These are phyloP conservation scores for Naso thynnoides DNA, from an alignment of 2,797 vertebrate species.

Conservation along the genomic window DNA sequence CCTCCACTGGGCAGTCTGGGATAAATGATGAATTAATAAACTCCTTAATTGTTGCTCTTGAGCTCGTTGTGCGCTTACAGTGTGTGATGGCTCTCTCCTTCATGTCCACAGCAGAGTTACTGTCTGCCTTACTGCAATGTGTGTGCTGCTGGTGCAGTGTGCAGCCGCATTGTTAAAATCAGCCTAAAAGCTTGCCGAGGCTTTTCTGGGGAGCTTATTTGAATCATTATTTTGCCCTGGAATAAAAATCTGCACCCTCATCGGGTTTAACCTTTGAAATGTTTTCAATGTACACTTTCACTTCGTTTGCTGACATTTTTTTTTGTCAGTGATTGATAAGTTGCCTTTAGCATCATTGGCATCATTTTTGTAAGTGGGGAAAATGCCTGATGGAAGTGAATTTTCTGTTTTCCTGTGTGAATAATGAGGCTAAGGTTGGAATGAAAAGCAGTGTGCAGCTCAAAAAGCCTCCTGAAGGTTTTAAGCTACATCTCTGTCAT, in stretches of 20 bases:
- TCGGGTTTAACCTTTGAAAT: conserved; percentile 14
- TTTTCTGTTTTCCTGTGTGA: neutral
- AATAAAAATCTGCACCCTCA: conserved; percentile 15
- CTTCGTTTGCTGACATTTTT: conserved; percentile 13
- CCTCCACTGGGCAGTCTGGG: conserved; percentile 27
- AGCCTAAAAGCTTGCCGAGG: conserved; percentile 7
- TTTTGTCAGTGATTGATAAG: conserved; percentile 40
- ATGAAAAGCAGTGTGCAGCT: conserved; percentile 10
- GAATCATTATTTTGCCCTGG: conserved; percentile 19
- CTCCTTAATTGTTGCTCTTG: conserved; percentile 40
- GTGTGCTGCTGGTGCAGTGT: conserved; percentile 40
- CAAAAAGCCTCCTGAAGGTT: neutral
- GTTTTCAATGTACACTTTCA: neutral
- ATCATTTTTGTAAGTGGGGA: neutral
- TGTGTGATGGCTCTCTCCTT: conserved; percentile 18
- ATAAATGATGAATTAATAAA: conserved; percentile 65
- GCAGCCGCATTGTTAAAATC: conserved; percentile 37
- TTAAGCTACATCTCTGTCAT: conserved; percentile 12
- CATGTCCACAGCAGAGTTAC: conserved; percentile 23
- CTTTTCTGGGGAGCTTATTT: conserved; percentile 17
- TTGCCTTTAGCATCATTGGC: conserved; percentile 4
- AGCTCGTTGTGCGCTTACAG: conserved; percentile 26
- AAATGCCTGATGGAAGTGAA: conserved; percentile 2
- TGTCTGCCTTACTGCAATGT: conserved; percentile 41
- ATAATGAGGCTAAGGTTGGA: conserved; percentile 11